Conservation (phyloP, 2,797 vertebrate species). For the Saxicola maurus region DNA sequence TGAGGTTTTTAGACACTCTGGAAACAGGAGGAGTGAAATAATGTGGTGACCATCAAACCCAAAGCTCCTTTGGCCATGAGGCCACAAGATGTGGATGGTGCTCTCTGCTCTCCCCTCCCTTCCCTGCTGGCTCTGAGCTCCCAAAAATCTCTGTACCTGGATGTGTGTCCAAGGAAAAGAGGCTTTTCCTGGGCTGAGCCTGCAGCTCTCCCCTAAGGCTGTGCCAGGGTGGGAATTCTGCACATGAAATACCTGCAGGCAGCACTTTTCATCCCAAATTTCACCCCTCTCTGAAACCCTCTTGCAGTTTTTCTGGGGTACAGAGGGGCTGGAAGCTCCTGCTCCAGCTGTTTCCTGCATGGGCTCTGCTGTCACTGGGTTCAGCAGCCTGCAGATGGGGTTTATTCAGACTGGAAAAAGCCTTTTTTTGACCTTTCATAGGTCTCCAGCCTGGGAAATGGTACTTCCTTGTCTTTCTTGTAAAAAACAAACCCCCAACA, state of each 20-base stretch:
- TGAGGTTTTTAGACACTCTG: neutral
- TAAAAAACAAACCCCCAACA: neutral
- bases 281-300: neutral
- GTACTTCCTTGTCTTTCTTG: neutral
- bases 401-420: neutral
- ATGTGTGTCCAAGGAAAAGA: neutral
- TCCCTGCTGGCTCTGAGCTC: neutral
- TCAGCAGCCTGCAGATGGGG: neutral
- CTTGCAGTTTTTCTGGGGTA: fast-evolving
- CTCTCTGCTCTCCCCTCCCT: neutral
- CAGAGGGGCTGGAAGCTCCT: neutral
- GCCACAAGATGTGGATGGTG: neutral
- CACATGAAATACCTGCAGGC: neutral
- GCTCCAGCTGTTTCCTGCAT: fast-evolving
- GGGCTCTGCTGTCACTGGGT: neutral
- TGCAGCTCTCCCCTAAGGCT: neutral
- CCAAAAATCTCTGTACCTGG: neutral
- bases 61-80: neutral
- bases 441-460: neutral
- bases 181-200: neutral
- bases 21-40: neutral
- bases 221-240: neutral
- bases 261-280: fast-evolving
- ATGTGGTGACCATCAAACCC: neutral
- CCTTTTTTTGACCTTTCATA: neutral